phyloP scores from a whole-genome alignment of 92 coral and sea anemone genomes.

The Heliopora coerulea region DNA sequence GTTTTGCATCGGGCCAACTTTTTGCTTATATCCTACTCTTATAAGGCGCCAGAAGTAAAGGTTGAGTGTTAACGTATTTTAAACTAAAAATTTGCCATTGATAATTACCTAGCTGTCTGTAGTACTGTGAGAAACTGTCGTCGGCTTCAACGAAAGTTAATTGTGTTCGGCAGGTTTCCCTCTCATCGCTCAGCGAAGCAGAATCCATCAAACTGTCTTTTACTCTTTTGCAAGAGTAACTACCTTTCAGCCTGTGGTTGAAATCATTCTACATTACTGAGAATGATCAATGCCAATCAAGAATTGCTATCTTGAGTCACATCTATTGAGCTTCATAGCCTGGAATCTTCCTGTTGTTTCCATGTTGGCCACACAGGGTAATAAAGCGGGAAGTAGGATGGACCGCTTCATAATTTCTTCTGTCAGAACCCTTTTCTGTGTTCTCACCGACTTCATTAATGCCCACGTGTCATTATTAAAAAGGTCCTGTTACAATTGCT shows the following conservation, averaged over 20 bases:
- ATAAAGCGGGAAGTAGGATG: slow-evolving; percentile 28
- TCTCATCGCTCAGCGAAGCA: background rate
- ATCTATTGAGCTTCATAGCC: background rate
- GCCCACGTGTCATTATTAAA: slow-evolving; percentile 28
- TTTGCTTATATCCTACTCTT: no score
- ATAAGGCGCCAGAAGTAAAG: no score
- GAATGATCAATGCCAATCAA: no score
- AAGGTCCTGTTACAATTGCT: slow-evolving; percentile 29
- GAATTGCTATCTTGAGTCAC: background rate
- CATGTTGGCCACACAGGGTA: slow-evolving; percentile 22
- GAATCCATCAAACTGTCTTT: background rate
- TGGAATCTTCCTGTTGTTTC: background rate
- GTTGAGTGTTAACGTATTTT: background rate
- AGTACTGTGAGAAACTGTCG: background rate
- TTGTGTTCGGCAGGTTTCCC: background rate
- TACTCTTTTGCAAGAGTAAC: background rate
- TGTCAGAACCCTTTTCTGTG: slow-evolving; percentile 24
- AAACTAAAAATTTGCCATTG: background rate
- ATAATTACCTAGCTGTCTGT: background rate
- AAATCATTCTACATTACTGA: no score
- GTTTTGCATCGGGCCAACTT: no score
- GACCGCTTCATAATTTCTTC: slow-evolving; percentile 29
- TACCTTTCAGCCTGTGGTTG: no score
- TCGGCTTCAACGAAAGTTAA: slow-evolving; percentile 4
- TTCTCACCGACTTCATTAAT: slow-evolving; percentile 38